Evolutionary conservation across 2,113 vertebrate species (phyloP).

Genomic region (western clawed frog (Xenopus tropicalis)): UCB_Xtro_10.0 CM004452.2:40051001-40051500

Average conservation of each 20-base stretch:
- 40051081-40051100: too few species aligned
- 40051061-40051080: too few species aligned
- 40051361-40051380: constrained; percentile 13
- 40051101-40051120: too few species aligned
- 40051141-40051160: too few species aligned
- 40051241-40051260: background rate
- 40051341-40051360: constrained; percentile 27
- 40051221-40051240: too few species aligned
- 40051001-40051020: too few species aligned
- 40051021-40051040: too few species aligned
- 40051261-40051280: constrained; percentile 3
- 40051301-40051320: background rate
- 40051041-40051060: too few species aligned
- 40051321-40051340: constrained; percentile 2
- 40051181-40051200: background rate
- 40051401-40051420: constrained; percentile 13
- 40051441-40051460: constrained; percentile 11
- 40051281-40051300: background rate
- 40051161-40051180: too few species aligned
- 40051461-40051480: constrained; percentile 1
- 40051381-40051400: constrained; percentile 33
- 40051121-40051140: too few species aligned
- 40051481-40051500: constrained; percentile 6
- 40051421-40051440: constrained; percentile 24
- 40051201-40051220: too few species aligned